Evolutionary conservation across 2,113 vertebrate genomes (phyloP).

Genomic region (Lanius ludovicianus): DNA sequence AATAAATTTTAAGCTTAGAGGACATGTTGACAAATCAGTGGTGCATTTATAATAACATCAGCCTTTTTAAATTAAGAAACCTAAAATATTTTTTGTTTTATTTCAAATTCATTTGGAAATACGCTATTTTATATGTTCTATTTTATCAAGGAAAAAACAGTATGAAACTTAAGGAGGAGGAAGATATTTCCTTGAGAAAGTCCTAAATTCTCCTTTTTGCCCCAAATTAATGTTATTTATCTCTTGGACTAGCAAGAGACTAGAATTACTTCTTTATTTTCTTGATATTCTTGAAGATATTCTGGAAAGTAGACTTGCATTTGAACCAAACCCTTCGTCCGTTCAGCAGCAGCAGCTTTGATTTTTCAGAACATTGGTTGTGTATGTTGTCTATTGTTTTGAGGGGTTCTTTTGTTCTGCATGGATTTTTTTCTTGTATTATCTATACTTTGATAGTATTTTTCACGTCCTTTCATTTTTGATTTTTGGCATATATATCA

Average conservation of each 20-base stretch:
- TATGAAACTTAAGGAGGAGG: neutral
- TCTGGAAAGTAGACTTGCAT: neutral
- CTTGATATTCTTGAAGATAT: neutral
- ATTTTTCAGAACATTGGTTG: neutral
- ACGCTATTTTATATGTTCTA: neutral
- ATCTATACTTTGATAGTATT: neutral
- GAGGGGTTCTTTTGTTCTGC: neutral
- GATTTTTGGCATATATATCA: neutral
- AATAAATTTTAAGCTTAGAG: neutral
- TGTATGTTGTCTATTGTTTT: neutral
- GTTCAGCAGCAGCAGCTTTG: neutral
- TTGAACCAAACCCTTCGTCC: neutral
- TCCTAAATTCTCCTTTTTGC: neutral
- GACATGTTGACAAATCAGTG: neutral
- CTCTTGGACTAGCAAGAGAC: neutral
- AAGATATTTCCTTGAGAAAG: neutral
- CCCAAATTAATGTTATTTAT: neutral
- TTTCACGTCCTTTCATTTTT: neutral
- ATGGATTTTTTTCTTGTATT: neutral
- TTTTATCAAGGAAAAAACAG: neutral
- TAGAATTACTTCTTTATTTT: neutral
- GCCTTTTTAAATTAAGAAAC: neutral
- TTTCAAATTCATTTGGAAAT: neutral
- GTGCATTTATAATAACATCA: neutral
- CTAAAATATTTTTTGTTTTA: neutral